Evolutionary conservation across 2,888 invertebrate species (phyloP).

Genomic region (Nephrotoma flavescens): DNA sequence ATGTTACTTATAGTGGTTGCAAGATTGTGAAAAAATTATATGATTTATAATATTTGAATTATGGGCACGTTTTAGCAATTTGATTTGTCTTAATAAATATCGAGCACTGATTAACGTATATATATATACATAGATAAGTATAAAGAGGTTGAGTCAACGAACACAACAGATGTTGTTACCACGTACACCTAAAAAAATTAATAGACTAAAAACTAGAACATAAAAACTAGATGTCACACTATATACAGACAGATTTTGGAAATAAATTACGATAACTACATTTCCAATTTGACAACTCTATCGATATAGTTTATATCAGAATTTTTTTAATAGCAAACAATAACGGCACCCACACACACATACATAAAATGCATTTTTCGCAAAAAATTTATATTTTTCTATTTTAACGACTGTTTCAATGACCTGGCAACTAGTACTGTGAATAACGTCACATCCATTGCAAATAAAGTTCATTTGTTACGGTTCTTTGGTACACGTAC

Average conservation of each 20-base stretch:
- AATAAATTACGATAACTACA: not conserved
- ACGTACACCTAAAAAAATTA: not conserved
- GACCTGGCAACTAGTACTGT: not conserved
- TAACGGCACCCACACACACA: not conserved
- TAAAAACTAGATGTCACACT: not conserved
- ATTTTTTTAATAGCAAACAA: not conserved
- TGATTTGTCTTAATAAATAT: not conserved
- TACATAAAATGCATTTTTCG: not conserved
- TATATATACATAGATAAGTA: not conserved
- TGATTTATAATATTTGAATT: not conserved
- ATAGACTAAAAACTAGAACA: not conserved
- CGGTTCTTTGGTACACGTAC: not conserved
- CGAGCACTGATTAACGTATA: not conserved
- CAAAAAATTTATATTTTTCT: not conserved
- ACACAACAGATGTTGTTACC: not conserved
- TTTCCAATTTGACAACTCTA: not conserved
- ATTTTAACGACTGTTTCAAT: not conserved
- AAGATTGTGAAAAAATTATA: not conserved
- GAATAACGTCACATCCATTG: not conserved
- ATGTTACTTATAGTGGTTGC: not conserved
- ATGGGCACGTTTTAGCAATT: not conserved
- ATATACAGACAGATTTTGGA: not conserved
- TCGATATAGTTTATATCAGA: not conserved
- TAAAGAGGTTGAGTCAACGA: not conserved
- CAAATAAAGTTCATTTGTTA: not conserved